Evolutionary conservation across 2,888 invertebrate genomes (phyloP), one percentile per base, ranked within the genome.

Genomic region (Achlya flavicornis): DNA sequence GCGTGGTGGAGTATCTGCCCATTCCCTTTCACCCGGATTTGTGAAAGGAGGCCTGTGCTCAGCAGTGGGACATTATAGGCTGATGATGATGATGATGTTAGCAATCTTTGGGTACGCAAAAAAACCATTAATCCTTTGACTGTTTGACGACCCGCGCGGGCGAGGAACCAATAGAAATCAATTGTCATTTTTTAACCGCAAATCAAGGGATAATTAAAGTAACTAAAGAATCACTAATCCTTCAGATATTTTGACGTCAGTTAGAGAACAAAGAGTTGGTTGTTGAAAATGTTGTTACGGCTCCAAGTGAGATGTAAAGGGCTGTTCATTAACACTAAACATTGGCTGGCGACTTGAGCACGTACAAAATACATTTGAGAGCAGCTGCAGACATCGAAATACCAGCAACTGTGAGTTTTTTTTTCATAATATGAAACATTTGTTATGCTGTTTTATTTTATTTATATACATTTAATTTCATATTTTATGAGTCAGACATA

Each of bases 261-360:
- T 53, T 41, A 38, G 41, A 60, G 16, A 60, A 60, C n/a, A 60
- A 60, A 43, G 41, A 41, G 33, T 63, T 59, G 11, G 61, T 61
- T 66, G 64, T 69, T 66, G 63, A 65, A 64, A 65, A 65, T 67
- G 60, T 58, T 59, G 63, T 64, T 62, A 64, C 62, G 62, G 63
- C 61, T 71, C 46, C 71, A 67, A 74, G 71, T 72, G 70, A 76
- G 71, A 68, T 72, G 73, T 71, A 70, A 74, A 77, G 73, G 75
- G 76, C 81, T 85, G 86, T 89, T 90, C 86, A 91, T 91, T 90
- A 91, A 81, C 81, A 79, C 80, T 78, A 82, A 86, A 85, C 81
- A 83, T 76, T 66, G 67, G 72, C 78, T 69, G 72, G 73, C 74
- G 74, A 77, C 87, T 88, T 86, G 83, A 88, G 85, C 89, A 91